These are phyloP conservation scores for Ariopsis seemanni DNA, from an alignment of 2,113 vertebrate species.

Conservation along the genomic window DNA sequence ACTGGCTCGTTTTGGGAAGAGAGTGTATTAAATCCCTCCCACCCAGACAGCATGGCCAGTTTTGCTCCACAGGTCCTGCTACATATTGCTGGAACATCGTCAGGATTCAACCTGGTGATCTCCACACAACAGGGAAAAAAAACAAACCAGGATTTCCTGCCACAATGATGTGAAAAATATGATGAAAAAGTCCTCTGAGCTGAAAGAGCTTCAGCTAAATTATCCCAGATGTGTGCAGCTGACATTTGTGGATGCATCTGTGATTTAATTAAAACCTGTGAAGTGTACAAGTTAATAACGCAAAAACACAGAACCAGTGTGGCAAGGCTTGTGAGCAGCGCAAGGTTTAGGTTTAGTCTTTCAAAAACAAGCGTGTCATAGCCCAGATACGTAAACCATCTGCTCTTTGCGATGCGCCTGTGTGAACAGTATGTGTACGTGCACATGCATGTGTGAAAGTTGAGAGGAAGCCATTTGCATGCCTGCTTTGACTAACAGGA, in stretches of 20 bases:
- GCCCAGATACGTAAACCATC: not conserved
- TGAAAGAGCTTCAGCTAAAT: slow-evolving; percentile 13
- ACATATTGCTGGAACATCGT: not conserved
- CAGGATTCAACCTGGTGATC: not conserved
- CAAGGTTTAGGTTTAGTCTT: not conserved
- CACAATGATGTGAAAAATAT: not conserved
- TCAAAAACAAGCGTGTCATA: not conserved
- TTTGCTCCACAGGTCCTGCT: not conserved
- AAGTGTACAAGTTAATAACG: slow-evolving; percentile 20
- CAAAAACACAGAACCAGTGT: not conserved
- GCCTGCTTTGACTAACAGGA: slow-evolving; percentile 51
- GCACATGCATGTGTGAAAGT: slow-evolving; percentile 8
- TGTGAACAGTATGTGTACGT: slow-evolving; percentile 20
- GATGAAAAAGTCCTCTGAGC: not conserved
- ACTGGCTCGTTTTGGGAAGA: not conserved
- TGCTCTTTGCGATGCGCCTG: not conserved
- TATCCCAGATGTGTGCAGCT: slow-evolving; percentile 27
- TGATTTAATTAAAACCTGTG: slow-evolving; percentile 33
- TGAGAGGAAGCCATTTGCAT: slow-evolving; percentile 44
- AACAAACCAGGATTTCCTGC: not conserved
- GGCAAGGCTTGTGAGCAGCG: not conserved
- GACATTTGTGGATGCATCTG: slow-evolving; percentile 29
- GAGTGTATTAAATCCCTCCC: not conserved
- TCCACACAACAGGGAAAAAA: not conserved
- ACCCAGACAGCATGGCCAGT: not conserved